These are phyloP conservation scores for Drosophila colorata DNA, from an alignment of 2,888 invertebrate species.

Conservation along the genomic window DNA sequence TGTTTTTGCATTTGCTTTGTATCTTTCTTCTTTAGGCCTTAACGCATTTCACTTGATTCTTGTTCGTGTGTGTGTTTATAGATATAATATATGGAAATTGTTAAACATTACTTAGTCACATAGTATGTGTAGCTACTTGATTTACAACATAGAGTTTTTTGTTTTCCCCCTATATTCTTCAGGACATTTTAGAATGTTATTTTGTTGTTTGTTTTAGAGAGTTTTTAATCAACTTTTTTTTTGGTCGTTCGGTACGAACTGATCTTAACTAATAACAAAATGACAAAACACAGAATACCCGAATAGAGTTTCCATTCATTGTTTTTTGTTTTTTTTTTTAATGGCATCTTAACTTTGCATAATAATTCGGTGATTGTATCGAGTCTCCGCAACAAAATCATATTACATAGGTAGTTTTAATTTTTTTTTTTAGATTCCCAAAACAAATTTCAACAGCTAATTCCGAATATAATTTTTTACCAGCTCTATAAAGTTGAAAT, in stretches of 20 bases:
- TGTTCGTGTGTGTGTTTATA: slow-evolving; percentile 21
- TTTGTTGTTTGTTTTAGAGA: slow-evolving; percentile 15
- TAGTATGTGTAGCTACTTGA: slow-evolving; percentile 38
- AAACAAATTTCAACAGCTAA: slow-evolving; percentile 23
- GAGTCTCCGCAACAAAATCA: slow-evolving; percentile 30
- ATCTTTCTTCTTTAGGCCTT: slow-evolving; percentile 14
- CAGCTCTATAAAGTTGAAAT: slow-evolving; percentile 35
- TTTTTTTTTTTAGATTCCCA: slow-evolving; percentile 22
- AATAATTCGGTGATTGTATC: slow-evolving; percentile 33
- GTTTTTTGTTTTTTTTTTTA: not conserved
- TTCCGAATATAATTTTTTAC: slow-evolving; percentile 14
- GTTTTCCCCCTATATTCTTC: slow-evolving; percentile 23
- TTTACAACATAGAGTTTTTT: slow-evolving; percentile 55
- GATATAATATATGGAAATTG: slow-evolving; percentile 61
- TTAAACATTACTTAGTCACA: slow-evolving; percentile 64
- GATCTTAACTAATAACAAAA: slow-evolving; percentile 8
- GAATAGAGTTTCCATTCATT: not conserved
- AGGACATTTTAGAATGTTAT: slow-evolving; percentile 25
- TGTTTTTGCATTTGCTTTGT: slow-evolving; percentile 44
- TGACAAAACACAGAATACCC: slow-evolving; percentile 18
- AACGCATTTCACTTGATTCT: slow-evolving; percentile 20
- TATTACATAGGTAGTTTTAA: not conserved
- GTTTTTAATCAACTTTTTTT: slow-evolving; percentile 9
- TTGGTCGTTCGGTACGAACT: slow-evolving; percentile 22
- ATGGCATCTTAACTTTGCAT: slow-evolving; percentile 23